phyloP scores from a whole-genome alignment of 2,113 vertebrate species.

The Ceyx margarethae region DNA sequence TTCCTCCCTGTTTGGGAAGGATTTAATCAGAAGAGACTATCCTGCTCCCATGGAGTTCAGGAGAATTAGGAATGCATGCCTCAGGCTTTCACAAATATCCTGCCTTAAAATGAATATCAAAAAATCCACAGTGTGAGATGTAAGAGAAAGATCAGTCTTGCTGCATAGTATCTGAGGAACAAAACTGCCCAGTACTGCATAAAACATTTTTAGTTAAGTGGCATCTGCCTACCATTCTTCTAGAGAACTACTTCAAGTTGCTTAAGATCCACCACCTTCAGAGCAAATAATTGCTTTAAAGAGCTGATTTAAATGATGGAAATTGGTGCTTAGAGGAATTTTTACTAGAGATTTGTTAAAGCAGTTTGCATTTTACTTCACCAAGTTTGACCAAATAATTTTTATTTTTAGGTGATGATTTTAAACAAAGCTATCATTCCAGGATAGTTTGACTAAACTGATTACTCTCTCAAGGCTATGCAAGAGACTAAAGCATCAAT shows the following conservation, averaged over 20 bases:
- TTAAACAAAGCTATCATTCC: not conserved
- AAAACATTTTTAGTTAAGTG: not conserved
- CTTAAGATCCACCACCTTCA: not conserved
- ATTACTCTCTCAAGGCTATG: not conserved
- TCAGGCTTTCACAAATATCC: not conserved
- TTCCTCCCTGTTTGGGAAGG: not conserved
- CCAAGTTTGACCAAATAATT: not conserved
- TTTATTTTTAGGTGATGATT: not conserved
- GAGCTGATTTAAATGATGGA: not conserved
- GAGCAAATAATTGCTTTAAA: not conserved
- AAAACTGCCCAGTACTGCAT: not conserved
- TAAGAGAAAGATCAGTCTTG: not conserved
- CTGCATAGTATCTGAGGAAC: not conserved
- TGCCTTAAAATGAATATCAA: not conserved
- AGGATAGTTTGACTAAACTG: not conserved
- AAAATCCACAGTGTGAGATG: not conserved
- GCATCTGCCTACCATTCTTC: not conserved
- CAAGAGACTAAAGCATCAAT: not conserved
- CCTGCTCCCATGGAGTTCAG: not conserved
- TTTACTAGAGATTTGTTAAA: not conserved
- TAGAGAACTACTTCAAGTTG: not conserved
- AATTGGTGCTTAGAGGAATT: not conserved
- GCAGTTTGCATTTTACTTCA: not conserved
- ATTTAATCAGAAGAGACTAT: not conserved
- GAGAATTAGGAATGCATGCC: not conserved